These are phyloP conservation scores for Australoheros scitulus DNA, from an alignment of 2,113 vertebrate species.

Conservation along the genomic window DNA sequence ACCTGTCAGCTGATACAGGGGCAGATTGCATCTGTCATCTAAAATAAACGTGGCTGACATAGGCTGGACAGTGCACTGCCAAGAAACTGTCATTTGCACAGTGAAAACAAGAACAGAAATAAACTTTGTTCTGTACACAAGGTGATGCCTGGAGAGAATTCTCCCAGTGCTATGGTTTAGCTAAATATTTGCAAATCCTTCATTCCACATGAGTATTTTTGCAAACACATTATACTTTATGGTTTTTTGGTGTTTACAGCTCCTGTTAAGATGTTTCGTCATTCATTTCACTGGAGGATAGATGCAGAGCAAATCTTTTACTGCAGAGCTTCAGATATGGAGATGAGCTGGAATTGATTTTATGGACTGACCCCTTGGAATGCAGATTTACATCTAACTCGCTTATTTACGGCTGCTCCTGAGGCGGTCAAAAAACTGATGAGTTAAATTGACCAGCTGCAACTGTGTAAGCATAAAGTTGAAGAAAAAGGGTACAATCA, in stretches of 20 bases:
- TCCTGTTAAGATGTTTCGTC: neutral
- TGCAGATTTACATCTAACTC: conserved; percentile 55
- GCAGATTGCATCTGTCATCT: conserved; percentile 71
- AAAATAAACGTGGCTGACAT: conserved; percentile 69
- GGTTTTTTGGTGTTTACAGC: neutral
- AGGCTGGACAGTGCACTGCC: conserved; percentile 32
- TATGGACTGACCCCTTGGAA: conserved; percentile 56
- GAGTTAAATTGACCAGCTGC: conserved; percentile 25
- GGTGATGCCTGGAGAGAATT: conserved; percentile 23
- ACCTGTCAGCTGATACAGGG: conserved; percentile 62
- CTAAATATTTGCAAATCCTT: neutral
- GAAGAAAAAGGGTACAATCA: conserved; percentile 11
- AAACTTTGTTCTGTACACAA: conserved; percentile 26
- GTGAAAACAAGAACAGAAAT: conserved; percentile 39
- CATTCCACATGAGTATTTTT: neutral
- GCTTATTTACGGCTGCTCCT: conserved; percentile 23
- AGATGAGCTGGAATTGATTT: conserved; percentile 65
- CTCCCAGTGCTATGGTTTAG: neutral
- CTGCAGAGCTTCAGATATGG: conserved; percentile 43
- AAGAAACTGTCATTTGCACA: conserved; percentile 44
- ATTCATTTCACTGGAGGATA: conserved; percentile 5
- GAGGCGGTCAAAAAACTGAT: conserved; percentile 3
- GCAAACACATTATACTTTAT: neutral
- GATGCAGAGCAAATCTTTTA: conserved; percentile 12
- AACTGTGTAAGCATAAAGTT: neutral